Conservation (phyloP, 2,888 invertebrate genomes). For the Ariolimax columbianus region DNA sequence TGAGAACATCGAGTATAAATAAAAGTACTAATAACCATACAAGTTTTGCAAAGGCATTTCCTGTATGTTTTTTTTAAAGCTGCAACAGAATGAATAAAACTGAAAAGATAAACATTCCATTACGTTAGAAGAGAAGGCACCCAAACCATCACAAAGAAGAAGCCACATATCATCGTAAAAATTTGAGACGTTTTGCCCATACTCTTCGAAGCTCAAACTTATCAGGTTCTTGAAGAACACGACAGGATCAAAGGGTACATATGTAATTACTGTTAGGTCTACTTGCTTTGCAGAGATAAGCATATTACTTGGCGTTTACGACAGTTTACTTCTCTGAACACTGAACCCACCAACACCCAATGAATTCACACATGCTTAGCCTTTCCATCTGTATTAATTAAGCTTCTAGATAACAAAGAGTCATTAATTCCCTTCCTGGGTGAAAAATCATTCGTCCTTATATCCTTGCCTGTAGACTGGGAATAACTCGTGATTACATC, state of each 20-base stretch:
- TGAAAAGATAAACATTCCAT: background rate
- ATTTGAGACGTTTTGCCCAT: background rate
- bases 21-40: too few relatives aligned
- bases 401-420: slow-evolving; percentile 9
- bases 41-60: too few relatives aligned
- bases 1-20: too few relatives aligned
- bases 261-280: background rate
- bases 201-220: background rate
- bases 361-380: slow-evolving; percentile 28
- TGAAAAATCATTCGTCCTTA: background rate
- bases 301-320: background rate
- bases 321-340: background rate
- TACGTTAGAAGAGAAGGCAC: background rate
- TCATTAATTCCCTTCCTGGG: slow-evolving; percentile 17
- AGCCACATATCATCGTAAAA: background rate
- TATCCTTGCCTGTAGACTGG: background rate
- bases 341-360: slow-evolving; percentile 1
- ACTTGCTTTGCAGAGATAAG: slow-evolving; percentile 15
- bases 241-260: slow-evolving; percentile 15
- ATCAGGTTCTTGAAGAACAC: background rate
- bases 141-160: slow-evolving; percentile 1
- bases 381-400: slow-evolving; percentile 35
- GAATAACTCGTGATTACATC: slow-evolving; percentile 15
- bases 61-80: too few relatives aligned
- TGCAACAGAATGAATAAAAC: background rate